phyloP scores from a whole-genome alignment of 2,113 vertebrate species.

The Girardinichthys multiradiatus region DNA sequence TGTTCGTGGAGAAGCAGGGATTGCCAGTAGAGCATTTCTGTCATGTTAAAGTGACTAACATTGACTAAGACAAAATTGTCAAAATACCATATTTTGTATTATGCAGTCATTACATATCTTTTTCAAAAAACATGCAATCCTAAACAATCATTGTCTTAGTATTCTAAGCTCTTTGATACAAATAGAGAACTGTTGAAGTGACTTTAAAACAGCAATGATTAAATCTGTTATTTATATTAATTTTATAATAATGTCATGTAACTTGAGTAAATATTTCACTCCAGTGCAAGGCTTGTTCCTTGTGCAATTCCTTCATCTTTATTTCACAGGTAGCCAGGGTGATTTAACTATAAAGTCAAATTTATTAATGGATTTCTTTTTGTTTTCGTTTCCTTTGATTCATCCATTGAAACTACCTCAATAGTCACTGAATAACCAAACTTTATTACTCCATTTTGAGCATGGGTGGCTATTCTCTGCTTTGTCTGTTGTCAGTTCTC shows the following conservation, averaged over 20 bases:
- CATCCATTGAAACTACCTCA: background rate
- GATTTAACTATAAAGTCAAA: too few species aligned
- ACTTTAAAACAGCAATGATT: too few species aligned
- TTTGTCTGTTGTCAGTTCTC: background rate
- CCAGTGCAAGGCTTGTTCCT: too few species aligned
- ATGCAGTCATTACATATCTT: background rate
- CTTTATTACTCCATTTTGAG: too few species aligned
- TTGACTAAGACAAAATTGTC: background rate
- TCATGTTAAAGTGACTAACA: background rate
- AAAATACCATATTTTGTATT: background rate
- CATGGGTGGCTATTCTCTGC: background rate
- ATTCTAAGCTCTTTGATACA: too few species aligned
- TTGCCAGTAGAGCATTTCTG: background rate
- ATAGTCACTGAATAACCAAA: too few species aligned
- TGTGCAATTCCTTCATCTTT: too few species aligned
- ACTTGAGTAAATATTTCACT: too few species aligned
- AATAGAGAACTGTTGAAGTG: too few species aligned
- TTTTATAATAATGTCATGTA: background rate
- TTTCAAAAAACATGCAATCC: background rate
- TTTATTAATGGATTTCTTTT: too few species aligned
- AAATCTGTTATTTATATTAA: background rate
- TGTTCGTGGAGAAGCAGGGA: background rate
- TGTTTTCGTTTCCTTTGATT: background rate
- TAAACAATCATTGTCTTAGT: background rate
- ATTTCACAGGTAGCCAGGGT: too few species aligned